Evolutionary conservation across 2,113 vertebrate genomes (phyloP), one percentile per base, ranked within the genome.

Genomic region (Sebastes fasciatus): DNA sequence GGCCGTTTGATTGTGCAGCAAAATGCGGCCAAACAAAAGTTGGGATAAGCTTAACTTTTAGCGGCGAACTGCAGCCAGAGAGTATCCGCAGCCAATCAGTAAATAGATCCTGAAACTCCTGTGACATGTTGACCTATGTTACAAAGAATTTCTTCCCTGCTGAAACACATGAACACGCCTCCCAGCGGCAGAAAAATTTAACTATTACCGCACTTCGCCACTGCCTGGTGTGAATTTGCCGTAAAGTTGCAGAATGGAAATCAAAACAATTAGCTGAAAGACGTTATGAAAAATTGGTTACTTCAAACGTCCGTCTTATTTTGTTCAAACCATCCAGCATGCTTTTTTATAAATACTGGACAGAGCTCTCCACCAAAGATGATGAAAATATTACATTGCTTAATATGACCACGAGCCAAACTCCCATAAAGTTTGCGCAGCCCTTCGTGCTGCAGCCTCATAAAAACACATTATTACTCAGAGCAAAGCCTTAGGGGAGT

Each of bases 381-480:
- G 4, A 12, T 46, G 4, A 61, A 48, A 58, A 14, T 48, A 17
- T 10, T 2, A 8, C 6, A 10, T 6, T 72, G 16, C 16, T 40
- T 23, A 19, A 75, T 7, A 60, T 49, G n/a, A 58, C 43, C 60
- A 64, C 58, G 11, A 74, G 19, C 14, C 16, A 65, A 60, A 23
- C 52, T 58, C n/a, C 60, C 26, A 57, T 74, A 57, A 69, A 54
- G 58, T 76, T 48, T 71, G 26, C 58, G 26, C 58, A 16, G 17
- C 46, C 26, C 43, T 3, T 71, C 23, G 12, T 65, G 52, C 68
- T 65, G 52, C 68, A 43, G 26, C 48, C 17, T 77, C 46, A 74
- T 77, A 65, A 69, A 51, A 67, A 46, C 34, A 64, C 14, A 72
- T 80, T 43, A 81, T 66, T 66, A 75, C 67, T 82, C 51, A 64